Base-by-base conservation (phyloP, 1,140 invertebrate genomes). In the Zophobas atratus region DNA sequence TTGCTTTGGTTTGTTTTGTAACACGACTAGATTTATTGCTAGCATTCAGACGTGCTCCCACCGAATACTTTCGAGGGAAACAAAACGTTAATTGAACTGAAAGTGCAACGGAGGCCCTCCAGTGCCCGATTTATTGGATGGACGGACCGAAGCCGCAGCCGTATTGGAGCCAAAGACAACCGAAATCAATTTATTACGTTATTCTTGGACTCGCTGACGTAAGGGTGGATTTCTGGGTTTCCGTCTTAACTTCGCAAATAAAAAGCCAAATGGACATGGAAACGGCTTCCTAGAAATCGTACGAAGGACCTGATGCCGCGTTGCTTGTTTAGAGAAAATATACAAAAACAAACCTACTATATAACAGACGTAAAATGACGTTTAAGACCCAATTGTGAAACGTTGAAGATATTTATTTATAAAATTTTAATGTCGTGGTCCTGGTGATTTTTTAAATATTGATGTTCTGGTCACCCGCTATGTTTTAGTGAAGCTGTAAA, bases 1-100 rank as follows among this genome's bases (percentile, higher is more conserved):
- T 81, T 82, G 70, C 67, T 82, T 79, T 80, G 79, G 80, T 82
- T 82, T 82, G 82, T 83, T 83, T 83, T 82, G 82, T 83, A 82
- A 81, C 82, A 77, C 67, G 76, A 55, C 49, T 56, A 82, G 81
- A 83, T 83, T 82, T 83, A 83, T 83, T 49, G 81, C 79, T 41
- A 32, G 70, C 43, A 76, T 79, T 79, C 77, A 79, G 78, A 74
- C 76, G 74, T 72, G 72, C 73, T 80, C 67, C 72, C 74, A 56
- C 78, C 77, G 39, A 79, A 79, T 80, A 81, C 73, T 79, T 79
- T 60, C 70, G 70, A 71, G 79, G 79, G 77, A 82, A 81, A 82
- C 80, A 81, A 81, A 82, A 81, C 78, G 80, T 80, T 82, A 82
- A 82, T 82, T 82, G 81, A 82, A 81, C 79, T 70, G 79, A 81